Conservation (phyloP, 2,888 invertebrate genomes). For the Aporophyla nigra region DNA sequence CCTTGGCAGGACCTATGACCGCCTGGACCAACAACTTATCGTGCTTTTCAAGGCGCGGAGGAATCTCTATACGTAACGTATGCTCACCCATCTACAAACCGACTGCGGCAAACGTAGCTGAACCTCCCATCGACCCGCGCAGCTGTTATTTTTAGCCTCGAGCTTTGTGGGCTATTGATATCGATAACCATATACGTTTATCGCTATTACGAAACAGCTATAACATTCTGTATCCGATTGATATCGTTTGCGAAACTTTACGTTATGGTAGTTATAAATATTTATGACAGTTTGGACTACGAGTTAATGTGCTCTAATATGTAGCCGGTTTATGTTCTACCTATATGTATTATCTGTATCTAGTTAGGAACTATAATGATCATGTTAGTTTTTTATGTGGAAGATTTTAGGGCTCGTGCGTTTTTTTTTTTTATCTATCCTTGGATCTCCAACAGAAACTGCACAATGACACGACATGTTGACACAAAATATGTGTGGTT, state of each 20-base stretch:
- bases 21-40: neutral
- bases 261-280: constrained; percentile 44
- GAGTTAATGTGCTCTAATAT: constrained; percentile 42
- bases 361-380: neutral
- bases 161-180: neutral
- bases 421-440: too few species aligned
- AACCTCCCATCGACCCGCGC: neutral
- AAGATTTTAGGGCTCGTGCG: neutral
- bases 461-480: too few species aligned
- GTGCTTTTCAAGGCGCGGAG: neutral
- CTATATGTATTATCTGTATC: neutral
- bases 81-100: neutral
- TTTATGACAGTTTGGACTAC: constrained; percentile 34
- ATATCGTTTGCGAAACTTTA: constrained; percentile 50
- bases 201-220: constrained; percentile 38
- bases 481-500: too few species aligned
- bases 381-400: constrained; percentile 3
- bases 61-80: neutral
- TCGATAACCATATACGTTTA: constrained; percentile 29
- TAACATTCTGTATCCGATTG: constrained; percentile 34
- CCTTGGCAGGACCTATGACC: neutral
- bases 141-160: too few species aligned
- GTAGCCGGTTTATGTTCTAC: constrained; percentile 21
- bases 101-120: neutral
- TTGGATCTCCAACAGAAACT: too few species aligned